Base-by-base conservation (phyloP, 1,140 invertebrate genomes). In the Lordiphosa clarofinis region DNA sequence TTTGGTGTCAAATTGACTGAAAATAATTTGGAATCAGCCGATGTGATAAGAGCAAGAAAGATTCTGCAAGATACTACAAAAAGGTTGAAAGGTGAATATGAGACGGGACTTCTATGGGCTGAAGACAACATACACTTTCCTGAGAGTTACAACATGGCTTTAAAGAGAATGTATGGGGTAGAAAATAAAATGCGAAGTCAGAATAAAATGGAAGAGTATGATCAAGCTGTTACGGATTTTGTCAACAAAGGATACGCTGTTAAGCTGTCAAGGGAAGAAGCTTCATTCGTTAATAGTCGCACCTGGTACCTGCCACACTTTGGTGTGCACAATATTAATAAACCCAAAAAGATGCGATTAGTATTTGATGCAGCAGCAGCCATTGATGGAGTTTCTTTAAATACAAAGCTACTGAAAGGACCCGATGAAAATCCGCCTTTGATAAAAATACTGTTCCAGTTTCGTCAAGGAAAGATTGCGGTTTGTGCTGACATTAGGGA, bases 231-330 rank as follows among this genome's bases (percentile, higher is more conserved):
- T n/a, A n/a, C n/a, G n/a, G n/a, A n/a, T n/a, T n/a, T n/a, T n/a
- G n/a, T n/a, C n/a, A n/a, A n/a, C n/a, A n/a, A n/a, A 13, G 12
- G 38, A 40, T 15, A 15, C 4, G 37, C 37, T 3, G 37, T 39
- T 3, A 39, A 39, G 8, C 6, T 39, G 11, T 39, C 37, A 13
- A 8, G 12, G 2, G 11, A 39, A 13, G 12, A 39, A 39, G 37
- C 37, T 5, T 11, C 11, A 7, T 8, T 39, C 2, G 12, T 39
- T 12, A 12, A 39, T 3, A 6, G 11, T 8, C 11, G 5, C 11
- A 39, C 12, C 11, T 39, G 37, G 37, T 39, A 39, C 12, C 13
- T 39, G 12, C 37, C 37, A 13, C 37, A 39, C 37, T 39, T 39
- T 13, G 37, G 37, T 1, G 37, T 39, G 5, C 11, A 12, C 12